A percentile compares a stretch with the other conserved stretches of the same genome.
phyloP scores from a whole-genome alignment of 2,888 invertebrate genomes.

The Emmelina monodactyla region DNA sequence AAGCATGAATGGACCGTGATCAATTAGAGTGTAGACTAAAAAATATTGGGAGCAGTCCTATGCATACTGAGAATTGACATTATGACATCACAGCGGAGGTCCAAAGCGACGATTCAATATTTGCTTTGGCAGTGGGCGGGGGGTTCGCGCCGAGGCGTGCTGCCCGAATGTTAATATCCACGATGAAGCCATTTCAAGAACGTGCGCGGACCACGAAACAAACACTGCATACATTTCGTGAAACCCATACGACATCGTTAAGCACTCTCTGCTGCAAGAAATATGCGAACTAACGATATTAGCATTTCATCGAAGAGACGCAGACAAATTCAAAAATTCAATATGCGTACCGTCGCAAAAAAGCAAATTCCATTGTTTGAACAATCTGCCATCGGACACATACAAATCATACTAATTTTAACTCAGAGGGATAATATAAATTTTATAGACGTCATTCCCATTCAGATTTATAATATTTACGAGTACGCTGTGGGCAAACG shows the following conservation, averaged over 20 bases:
- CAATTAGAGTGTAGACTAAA: neutral
- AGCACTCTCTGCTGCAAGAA: slow-evolving; percentile 12
- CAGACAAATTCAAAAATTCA: too few relatives aligned
- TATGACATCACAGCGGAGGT: slow-evolving; percentile 48
- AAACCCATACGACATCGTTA: slow-evolving; percentile 39
- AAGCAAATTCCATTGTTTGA: neutral
- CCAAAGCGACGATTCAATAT: slow-evolving; percentile 46
- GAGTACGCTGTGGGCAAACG: neutral
- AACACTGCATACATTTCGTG: slow-evolving; percentile 34
- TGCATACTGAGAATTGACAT: slow-evolving; percentile 33
- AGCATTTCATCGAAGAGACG: too few relatives aligned
- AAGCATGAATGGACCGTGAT: neutral
- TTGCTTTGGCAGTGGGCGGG: slow-evolving; percentile 27
- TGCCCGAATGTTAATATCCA: slow-evolving; percentile 57
- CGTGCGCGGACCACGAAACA: slow-evolving; percentile 46
- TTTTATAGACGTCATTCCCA: neutral
- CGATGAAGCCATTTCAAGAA: slow-evolving; percentile 55
- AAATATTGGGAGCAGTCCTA: neutral
- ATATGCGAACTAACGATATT: neutral
- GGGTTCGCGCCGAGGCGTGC: slow-evolving; percentile 29
- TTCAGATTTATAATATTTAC: neutral
- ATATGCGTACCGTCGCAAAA: neutral
- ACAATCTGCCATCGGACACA: neutral
- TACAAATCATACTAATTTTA: slow-evolving; percentile 1
- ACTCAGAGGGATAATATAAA: too few relatives aligned